Percentiles rank a stretch among this genome's conserved stretches.
phyloP scores from a whole-genome alignment of 2,888 invertebrate species.

The Conomelus anceps region DNA sequence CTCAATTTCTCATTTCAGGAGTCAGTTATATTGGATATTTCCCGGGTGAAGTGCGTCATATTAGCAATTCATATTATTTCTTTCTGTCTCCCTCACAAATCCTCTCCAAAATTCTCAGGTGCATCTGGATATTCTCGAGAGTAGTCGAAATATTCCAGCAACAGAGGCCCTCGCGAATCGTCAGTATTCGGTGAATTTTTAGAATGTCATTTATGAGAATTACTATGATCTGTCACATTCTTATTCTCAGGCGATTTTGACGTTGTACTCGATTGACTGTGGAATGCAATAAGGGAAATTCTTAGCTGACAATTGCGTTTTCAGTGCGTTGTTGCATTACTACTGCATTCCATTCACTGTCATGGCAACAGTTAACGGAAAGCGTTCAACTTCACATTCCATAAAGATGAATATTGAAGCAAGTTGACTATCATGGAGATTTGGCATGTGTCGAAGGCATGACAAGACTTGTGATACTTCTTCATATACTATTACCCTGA shows the following conservation, averaged over 20 bases:
- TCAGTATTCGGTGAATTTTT: neutral
- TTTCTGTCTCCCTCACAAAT: neutral
- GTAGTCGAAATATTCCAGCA: neutral
- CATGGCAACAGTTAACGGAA: neutral
- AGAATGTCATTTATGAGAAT: too few relatives aligned
- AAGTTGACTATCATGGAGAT: neutral
- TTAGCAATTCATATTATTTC: neutral
- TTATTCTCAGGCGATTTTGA: too few relatives aligned
- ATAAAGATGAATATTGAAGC: neutral
- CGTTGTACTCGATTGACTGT: neutral
- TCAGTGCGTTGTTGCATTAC: too few relatives aligned
- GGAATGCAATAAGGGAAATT: neutral
- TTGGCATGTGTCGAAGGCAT: too few relatives aligned
- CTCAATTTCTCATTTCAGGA: too few relatives aligned
- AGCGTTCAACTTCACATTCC: neutral
- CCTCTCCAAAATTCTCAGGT: neutral
- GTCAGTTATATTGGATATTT: too few relatives aligned
- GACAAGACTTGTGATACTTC: neutral
- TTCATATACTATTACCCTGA: neutral
- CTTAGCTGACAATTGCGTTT: neutral
- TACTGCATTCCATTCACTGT: neutral
- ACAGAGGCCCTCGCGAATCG: neutral
- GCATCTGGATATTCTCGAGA: too few relatives aligned
- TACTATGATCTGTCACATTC: neutral
- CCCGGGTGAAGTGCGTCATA: too few relatives aligned